Evolutionary conservation across 2,797 vertebrate species (phyloP).

Genomic region (Clarias platycephalus): DNA sequence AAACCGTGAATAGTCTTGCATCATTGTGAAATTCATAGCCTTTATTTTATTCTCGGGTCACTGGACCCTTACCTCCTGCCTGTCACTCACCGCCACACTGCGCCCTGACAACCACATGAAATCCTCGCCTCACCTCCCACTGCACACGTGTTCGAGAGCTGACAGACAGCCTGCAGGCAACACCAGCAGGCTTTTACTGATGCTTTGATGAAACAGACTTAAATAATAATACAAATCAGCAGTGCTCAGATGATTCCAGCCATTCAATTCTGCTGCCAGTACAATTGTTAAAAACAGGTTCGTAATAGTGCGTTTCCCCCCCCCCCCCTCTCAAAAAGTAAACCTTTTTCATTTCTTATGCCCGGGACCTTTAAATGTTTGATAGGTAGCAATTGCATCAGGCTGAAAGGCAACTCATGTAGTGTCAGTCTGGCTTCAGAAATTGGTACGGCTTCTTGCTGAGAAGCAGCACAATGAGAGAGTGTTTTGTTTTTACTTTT

Average conservation of each 20-base stretch:
- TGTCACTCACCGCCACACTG: not conserved
- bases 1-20: not conserved
- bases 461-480: not conserved
- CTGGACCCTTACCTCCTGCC: not conserved
- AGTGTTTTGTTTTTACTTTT: not conserved
- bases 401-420: not conserved
- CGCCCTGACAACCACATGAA: conserved; percentile 20
- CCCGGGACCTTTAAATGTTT: not conserved
- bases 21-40: not conserved
- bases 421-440: not conserved
- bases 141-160: not conserved
- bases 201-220: conserved; percentile 16
- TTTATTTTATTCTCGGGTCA: conserved; percentile 13
- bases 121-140: not conserved
- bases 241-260: conserved; percentile 19
- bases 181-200: not conserved
- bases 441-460: not conserved
- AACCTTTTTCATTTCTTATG: not conserved
- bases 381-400: not conserved
- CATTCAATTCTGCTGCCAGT: not conserved
- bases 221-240: not conserved
- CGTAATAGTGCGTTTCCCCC: not conserved
- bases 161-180: conserved; percentile 4
- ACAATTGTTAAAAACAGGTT: not conserved
- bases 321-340: not conserved